A percentile compares a stretch with the other conserved stretches of the same genome.
phyloP scores from a whole-genome alignment of 2,113 vertebrate species.

The Helogale parvula region DNA sequence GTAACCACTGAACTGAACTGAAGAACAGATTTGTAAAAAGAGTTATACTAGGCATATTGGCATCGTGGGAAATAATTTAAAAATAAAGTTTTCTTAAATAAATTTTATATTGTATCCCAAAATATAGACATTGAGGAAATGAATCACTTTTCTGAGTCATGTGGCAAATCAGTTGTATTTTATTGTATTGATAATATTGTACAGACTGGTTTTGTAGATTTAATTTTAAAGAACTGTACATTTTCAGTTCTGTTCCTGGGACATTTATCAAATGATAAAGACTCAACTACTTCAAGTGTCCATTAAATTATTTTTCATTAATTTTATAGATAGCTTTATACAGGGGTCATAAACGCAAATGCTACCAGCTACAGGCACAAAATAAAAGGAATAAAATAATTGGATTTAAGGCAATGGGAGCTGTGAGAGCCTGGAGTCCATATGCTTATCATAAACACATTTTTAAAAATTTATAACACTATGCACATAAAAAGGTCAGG shows the following conservation, averaged over 20 bases:
- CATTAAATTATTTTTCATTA: background rate
- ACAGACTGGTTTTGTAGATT: background rate
- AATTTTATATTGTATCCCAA: background rate
- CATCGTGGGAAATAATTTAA: background rate
- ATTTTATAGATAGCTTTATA: conserved; percentile 22
- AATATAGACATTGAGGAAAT: background rate
- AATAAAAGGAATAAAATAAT: background rate
- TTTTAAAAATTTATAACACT: background rate
- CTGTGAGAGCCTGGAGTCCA: background rate
- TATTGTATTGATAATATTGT: background rate
- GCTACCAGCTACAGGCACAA: background rate
- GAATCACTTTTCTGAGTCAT: background rate
- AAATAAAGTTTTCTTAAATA: background rate
- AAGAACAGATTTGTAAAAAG: background rate
- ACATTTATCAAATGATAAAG: background rate
- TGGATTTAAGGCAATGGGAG: background rate
- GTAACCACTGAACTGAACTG: background rate
- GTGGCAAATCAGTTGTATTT: background rate
- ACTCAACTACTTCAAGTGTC: background rate
- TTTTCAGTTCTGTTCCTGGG: background rate
- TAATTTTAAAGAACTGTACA: background rate
- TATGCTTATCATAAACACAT: background rate
- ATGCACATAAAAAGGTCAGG: background rate
- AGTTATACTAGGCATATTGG: background rate
- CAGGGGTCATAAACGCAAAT: background rate